These are phyloP conservation scores for Protomyctophum bolini DNA, from an alignment of 2,113 vertebrate genomes.

Conservation along the genomic window DNA sequence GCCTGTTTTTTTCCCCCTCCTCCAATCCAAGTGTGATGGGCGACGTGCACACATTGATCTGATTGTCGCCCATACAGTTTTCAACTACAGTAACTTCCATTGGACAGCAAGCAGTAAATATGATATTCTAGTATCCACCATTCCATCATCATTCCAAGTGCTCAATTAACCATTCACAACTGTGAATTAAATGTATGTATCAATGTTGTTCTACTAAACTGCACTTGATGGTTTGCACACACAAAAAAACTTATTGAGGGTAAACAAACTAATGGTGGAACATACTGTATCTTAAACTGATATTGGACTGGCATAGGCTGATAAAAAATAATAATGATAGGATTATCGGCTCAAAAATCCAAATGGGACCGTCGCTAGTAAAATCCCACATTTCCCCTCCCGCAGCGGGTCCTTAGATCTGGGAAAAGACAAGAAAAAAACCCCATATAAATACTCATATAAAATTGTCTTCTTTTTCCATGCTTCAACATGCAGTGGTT, in stretches of 20 bases:
- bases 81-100: no score
- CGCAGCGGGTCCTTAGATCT: slow-evolving; percentile 63
- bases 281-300: slow-evolving; percentile 33
- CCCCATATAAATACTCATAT: background rate
- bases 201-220: slow-evolving; percentile 3
- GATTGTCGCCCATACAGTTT: no score
- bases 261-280: slow-evolving; percentile 34
- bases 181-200: slow-evolving; percentile 26
- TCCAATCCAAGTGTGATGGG: slow-evolving; percentile 28
- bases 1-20: slow-evolving; percentile 29
- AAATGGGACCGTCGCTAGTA: slow-evolving; percentile 51
- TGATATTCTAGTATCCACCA: background rate
- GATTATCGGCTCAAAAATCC: slow-evolving; percentile 35
- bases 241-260: slow-evolving; percentile 33
- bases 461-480: background rate
- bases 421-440: slow-evolving; percentile 2
- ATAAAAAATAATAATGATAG: background rate
- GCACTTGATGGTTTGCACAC: background rate
- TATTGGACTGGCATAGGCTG: slow-evolving; percentile 50
- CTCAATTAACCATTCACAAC: slow-evolving; percentile 3
- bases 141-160: no score
- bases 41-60: background rate
- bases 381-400: slow-evolving; percentile 46
- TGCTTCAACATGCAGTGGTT: no score
- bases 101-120: background rate